Evolutionary conservation across 2,113 vertebrate genomes (phyloP).

Genomic region (Nansenia antarctica): DNA sequence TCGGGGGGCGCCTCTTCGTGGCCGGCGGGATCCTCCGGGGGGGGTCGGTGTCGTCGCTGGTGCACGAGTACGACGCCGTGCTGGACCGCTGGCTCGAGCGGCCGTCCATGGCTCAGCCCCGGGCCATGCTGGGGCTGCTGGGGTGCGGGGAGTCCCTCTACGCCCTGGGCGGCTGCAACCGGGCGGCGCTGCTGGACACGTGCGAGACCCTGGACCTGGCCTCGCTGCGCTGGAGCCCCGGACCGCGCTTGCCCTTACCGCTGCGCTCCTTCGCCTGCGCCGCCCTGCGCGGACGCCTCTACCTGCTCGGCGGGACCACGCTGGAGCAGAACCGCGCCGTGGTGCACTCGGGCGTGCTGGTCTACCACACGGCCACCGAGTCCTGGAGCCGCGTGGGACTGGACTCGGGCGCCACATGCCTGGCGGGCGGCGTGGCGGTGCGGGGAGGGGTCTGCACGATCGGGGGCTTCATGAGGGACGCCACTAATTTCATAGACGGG

Average conservation of each 20-base stretch:
- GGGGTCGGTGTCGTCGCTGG: conserved; percentile 72
- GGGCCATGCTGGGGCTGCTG: conserved; percentile 78
- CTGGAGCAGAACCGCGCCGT: conserved; percentile 77
- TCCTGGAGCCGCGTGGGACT: conserved; percentile 78
- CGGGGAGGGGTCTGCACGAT: conserved; percentile 80
- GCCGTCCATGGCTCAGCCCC: conserved; percentile 71
- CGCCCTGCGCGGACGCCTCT: conserved; percentile 73
- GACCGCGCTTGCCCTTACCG: conserved; percentile 54
- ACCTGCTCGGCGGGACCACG: conserved; percentile 80
- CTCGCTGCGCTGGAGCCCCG: conserved; percentile 44
- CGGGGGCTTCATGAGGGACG: conserved; percentile 79
- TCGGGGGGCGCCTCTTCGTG: conserved; percentile 77
- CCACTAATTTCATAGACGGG: conserved; percentile 76
- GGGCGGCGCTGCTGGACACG: conserved; percentile 70
- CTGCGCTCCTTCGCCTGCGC: conserved; percentile 75
- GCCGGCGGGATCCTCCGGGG: conserved; percentile 76
- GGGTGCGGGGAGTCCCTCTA: conserved; percentile 75
- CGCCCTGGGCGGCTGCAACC: conserved; percentile 79
- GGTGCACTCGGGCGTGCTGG: conserved; percentile 80
- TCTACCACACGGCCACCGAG: conserved; percentile 76
- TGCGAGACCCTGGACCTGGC: conserved; percentile 70
- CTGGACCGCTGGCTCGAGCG: conserved; percentile 75
- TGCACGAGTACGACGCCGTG: conserved; percentile 80
- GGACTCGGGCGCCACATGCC: conserved; percentile 78
- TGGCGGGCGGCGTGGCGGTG: conserved; percentile 79